Conservation (phyloP, 2,888 invertebrate genomes). For the Drosophila imparisetae region DNA sequence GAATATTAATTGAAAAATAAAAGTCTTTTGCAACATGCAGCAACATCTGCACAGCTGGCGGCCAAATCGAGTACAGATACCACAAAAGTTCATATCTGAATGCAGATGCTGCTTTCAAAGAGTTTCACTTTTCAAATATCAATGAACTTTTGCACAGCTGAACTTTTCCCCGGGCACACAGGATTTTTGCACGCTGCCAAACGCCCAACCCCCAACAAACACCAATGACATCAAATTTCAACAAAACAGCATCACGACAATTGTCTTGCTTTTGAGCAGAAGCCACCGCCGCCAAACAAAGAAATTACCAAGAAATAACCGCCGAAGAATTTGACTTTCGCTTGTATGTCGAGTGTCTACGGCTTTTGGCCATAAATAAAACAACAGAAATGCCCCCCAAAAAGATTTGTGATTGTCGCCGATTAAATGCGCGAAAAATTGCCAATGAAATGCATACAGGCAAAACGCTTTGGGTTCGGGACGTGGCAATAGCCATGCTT, state of each 20-base stretch:
- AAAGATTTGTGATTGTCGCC: conserved; percentile 80
- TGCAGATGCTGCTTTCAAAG: conserved; percentile 41
- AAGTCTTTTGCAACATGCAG: conserved; percentile 61
- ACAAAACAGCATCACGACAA: conserved; percentile 53
- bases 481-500: conserved; percentile 28
- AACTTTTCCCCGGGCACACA: conserved; percentile 55
- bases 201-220: conserved; percentile 36
- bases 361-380: conserved; percentile 71
- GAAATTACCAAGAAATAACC: conserved; percentile 70
- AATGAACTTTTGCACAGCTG: conserved; percentile 69
- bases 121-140: conserved; percentile 80
- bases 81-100: conserved; percentile 58
- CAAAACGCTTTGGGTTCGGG: conserved; percentile 66
- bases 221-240: conserved; percentile 54
- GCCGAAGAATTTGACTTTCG: conserved; percentile 78
- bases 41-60: conserved; percentile 57
- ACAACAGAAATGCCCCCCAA: conserved; percentile 26
- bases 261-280: conserved; percentile 49
- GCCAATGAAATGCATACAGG: conserved; percentile 39
- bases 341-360: conserved; percentile 61
- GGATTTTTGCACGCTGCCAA: conserved; percentile 45
- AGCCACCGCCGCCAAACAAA: conserved; percentile 56
- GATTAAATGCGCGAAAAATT: conserved; percentile 75
- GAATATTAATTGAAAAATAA: conserved; percentile 78
- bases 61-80: conserved; percentile 30